Conservation (phyloP, 1,140 invertebrate genomes). For the Megathymus violae region DNA sequence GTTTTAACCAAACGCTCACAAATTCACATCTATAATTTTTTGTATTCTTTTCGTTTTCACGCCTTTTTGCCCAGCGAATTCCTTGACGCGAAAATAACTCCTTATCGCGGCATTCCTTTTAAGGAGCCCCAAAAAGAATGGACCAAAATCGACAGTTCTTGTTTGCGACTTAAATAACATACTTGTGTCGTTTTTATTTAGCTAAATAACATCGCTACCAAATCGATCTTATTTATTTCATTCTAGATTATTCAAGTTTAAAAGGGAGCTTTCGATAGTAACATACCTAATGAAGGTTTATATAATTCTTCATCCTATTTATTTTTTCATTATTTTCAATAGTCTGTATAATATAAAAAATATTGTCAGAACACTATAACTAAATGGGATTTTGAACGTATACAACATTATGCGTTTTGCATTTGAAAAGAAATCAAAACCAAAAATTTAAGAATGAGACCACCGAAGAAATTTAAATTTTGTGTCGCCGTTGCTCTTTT, state of each 20-base stretch:
- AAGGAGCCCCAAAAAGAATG: slow-evolving; percentile 75
- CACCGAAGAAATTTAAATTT: slow-evolving; percentile 11
- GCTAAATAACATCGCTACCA: slow-evolving; percentile 64
- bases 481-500: not conserved
- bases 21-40: slow-evolving; percentile 81
- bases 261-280: too few relatives aligned
- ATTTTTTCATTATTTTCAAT: too few relatives aligned
- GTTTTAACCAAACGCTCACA: slow-evolving; percentile 82
- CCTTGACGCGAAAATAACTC: slow-evolving; percentile 80
- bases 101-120: slow-evolving; percentile 81
- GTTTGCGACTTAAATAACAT: slow-evolving; percentile 74
- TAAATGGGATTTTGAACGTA: too few relatives aligned
- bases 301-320: too few relatives aligned
- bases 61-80: slow-evolving; percentile 80
- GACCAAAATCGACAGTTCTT: slow-evolving; percentile 65
- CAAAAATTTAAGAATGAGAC: slow-evolving; percentile 1
- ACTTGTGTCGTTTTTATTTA: slow-evolving; percentile 69
- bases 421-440: not conserved
- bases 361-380: too few relatives aligned
- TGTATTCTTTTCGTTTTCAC: slow-evolving; percentile 83
- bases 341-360: too few relatives aligned
- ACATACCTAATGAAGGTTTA: too few relatives aligned
- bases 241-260: too few relatives aligned
- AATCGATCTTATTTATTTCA: slow-evolving; percentile 47
- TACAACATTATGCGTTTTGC: not conserved